A percentile compares a stretch with the other conserved stretches of the same genome.
These are phyloP conservation scores for Ariolimax columbianus DNA, from an alignment of 2,888 invertebrate species.

Conservation along the genomic window DNA sequence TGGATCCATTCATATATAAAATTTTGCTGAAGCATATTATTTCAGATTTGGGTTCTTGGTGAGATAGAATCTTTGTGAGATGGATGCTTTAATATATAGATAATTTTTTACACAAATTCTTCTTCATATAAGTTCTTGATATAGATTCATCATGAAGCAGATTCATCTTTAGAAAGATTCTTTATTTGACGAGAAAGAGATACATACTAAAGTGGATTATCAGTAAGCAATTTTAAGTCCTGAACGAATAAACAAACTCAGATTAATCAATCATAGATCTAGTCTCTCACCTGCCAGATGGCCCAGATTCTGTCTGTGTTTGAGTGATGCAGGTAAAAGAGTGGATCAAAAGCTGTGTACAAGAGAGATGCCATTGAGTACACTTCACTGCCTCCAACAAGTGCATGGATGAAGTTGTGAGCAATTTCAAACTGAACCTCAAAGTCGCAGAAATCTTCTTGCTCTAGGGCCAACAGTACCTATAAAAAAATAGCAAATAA, in stretches of 20 bases:
- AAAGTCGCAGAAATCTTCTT: slow-evolving; percentile 59
- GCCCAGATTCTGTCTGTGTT: slow-evolving; percentile 59
- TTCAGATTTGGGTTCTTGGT: too few relatives aligned
- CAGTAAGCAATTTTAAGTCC: background rate
- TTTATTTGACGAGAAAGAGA: too few relatives aligned
- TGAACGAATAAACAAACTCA: background rate
- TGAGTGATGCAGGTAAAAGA: slow-evolving; percentile 48
- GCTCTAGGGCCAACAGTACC: slow-evolving; percentile 52
- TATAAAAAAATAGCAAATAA: background rate
- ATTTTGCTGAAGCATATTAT: too few relatives aligned
- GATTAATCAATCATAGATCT: background rate
- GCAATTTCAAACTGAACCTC: slow-evolving; percentile 58
- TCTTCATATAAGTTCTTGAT: too few relatives aligned
- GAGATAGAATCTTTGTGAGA: too few relatives aligned
- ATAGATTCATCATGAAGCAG: too few relatives aligned
- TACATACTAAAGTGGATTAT: too few relatives aligned
- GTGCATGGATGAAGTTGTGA: slow-evolving; percentile 59
- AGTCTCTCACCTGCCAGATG: slow-evolving; percentile 55
- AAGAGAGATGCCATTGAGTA: slow-evolving; percentile 55
- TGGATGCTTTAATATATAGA: too few relatives aligned
- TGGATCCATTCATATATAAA: too few relatives aligned
- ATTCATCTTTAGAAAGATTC: background rate
- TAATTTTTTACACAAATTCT: too few relatives aligned
- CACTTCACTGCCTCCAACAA: slow-evolving; percentile 55
- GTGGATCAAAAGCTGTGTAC: slow-evolving; percentile 35